Percentiles rank a stretch among this genome's conserved stretches.
phyloP scores from a whole-genome alignment of 37 sponge, comb jelly and placozoan genomes.

The Theonella swinhoei region DNA sequence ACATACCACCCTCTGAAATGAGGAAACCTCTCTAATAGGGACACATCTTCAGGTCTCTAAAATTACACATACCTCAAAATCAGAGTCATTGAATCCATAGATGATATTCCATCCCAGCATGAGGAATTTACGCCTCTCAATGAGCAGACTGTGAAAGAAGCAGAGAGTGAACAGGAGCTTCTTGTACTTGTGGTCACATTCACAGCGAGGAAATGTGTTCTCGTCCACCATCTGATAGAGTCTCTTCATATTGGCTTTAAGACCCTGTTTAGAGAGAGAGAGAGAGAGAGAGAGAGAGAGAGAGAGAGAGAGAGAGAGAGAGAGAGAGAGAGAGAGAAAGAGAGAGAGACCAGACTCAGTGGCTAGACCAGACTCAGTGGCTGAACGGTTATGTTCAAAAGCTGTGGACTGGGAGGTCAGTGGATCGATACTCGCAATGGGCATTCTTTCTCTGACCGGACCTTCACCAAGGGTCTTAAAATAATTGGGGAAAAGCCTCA shows the following conservation, averaged over 20 bases:
- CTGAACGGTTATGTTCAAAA: too few relatives aligned
- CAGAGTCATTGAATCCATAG: slow-evolving; percentile 99
- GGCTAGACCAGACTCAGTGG: too few relatives aligned
- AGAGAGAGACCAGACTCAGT: too few relatives aligned
- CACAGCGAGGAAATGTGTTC: slow-evolving; percentile 79
- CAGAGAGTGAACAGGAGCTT: slow-evolving; percentile 95
- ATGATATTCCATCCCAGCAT: slow-evolving; percentile 98
- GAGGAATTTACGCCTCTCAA: slow-evolving; percentile 98
- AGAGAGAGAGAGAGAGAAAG: slow-evolving; percentile 54
- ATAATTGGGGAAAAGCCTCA: not conserved
- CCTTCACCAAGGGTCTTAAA: not conserved
- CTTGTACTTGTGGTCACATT: slow-evolving; percentile 94
- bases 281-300: too few relatives aligned
- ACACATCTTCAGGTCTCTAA: too few relatives aligned
- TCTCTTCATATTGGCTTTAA: slow-evolving; percentile 99
- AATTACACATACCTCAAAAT: slow-evolving; percentile 99
- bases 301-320: not conserved
- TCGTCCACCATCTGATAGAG: slow-evolving; percentile 93
- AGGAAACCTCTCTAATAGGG: too few relatives aligned
- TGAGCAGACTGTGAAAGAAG: slow-evolving; percentile 97
- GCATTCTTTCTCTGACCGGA: too few relatives aligned
- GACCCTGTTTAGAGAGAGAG: slow-evolving; percentile 56
- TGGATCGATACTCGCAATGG: too few relatives aligned
- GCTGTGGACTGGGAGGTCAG: too few relatives aligned
- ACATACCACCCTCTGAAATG: too few relatives aligned